Percentiles rank a stretch among this genome's conserved stretches.
These are phyloP conservation scores for Megalonaias nervosa DNA, from an alignment of 1,140 invertebrate genomes.

Conservation along the genomic window DNA sequence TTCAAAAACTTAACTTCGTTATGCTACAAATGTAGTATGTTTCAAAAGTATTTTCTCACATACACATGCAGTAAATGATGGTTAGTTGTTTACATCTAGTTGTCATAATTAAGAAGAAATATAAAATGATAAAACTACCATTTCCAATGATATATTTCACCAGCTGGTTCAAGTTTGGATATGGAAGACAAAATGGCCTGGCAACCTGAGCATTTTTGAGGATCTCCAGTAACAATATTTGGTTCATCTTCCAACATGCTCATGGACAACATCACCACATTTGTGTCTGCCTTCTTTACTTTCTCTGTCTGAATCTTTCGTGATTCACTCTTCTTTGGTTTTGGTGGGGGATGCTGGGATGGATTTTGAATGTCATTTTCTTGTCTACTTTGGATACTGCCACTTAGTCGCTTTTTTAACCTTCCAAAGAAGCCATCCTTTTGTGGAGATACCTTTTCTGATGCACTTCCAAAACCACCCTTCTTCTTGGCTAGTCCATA, in stretches of 20 bases:
- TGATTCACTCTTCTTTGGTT: background rate
- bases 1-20: too few species aligned
- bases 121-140: slow-evolving; percentile 37
- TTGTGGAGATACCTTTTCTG: too few species aligned
- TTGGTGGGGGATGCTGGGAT: background rate
- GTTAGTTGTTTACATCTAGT: too few species aligned
- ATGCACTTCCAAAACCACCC: too few species aligned
- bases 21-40: too few species aligned
- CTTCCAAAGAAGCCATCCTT: too few species aligned
- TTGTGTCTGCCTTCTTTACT: slow-evolving; percentile 39
- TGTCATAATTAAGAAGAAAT: too few species aligned
- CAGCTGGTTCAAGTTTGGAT: slow-evolving; percentile 31
- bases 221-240: slow-evolving; percentile 57
- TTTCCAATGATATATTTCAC: slow-evolving; percentile 45
- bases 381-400: background rate
- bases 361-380: background rate
- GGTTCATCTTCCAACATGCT: slow-evolving; percentile 51
- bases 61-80: too few species aligned
- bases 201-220: slow-evolving; percentile 51
- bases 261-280: slow-evolving; percentile 57
- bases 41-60: too few species aligned
- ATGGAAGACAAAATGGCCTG: slow-evolving; percentile 54
- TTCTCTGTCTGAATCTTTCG: slow-evolving; percentile 2
- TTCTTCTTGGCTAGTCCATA: too few species aligned
- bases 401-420: too few species aligned